Evolutionary conservation across 30 jellyfish, hydroid and myxozoan species (phyloP).

Genomic region (Nemopilema nomurai): DNA sequence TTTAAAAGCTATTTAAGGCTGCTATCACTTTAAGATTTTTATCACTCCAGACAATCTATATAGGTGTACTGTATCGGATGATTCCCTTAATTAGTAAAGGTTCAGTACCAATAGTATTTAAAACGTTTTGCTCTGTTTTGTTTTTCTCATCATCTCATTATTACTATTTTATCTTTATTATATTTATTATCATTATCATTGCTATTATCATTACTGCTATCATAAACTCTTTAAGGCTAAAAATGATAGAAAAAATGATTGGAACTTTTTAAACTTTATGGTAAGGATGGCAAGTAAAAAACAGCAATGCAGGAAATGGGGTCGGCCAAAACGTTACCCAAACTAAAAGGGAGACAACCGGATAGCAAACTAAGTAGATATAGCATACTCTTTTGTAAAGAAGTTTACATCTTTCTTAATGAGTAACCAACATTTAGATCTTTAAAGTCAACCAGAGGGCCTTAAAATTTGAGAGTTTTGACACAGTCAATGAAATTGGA

Average conservation of each 20-base stretch:
- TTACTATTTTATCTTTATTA: neutral
- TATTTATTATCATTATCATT: too few species aligned
- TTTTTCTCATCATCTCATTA: too few species aligned
- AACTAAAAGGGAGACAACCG: neutral
- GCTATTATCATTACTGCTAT: neutral
- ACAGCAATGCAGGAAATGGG: neutral
- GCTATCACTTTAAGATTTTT: neutral
- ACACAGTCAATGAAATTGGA: neutral
- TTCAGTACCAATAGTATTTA: neutral
- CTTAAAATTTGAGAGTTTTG: neutral
- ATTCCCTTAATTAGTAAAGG: too few species aligned
- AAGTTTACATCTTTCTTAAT: neutral
- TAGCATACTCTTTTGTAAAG: neutral
- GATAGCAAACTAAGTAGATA: neutral
- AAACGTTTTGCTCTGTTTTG: neutral
- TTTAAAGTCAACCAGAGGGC: neutral
- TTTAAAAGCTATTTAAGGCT: neutral
- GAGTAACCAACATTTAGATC: neutral
- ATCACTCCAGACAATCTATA: neutral
- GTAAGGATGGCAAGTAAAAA: neutral
- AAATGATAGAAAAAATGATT: neutral
- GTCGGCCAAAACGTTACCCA: neutral
- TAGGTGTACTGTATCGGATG: neutral
- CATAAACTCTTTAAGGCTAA: neutral
- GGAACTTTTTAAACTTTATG: neutral